These are phyloP conservation scores for Grammomys dolichurus DNA, from an alignment of 2,113 vertebrate species.

Conservation along the genomic window DNA sequence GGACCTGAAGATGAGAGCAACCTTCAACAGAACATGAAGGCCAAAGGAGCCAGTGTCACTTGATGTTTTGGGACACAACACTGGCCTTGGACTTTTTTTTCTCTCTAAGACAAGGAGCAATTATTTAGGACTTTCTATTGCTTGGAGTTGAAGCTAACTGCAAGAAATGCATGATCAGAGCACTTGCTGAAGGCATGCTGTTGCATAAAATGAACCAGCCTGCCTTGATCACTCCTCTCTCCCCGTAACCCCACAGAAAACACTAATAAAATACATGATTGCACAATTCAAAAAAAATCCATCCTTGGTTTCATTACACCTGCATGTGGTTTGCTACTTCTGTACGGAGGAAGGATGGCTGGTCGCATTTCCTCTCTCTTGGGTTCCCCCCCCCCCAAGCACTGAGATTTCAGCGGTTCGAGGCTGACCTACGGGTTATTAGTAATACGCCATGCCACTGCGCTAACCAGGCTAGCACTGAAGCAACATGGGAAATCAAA, in stretches of 20 bases:
- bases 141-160: not conserved
- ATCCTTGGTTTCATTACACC: not conserved
- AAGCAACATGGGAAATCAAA: slow-evolving; percentile 53
- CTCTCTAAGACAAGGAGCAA: not conserved
- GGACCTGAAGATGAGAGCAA: not conserved
- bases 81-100: not conserved
- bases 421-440: slow-evolving; percentile 35
- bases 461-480: slow-evolving; percentile 13
- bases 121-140: not conserved
- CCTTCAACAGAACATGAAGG: not conserved
- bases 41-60: not conserved
- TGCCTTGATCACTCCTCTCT: not conserved
- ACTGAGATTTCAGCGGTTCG: not conserved
- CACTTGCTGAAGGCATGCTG: not conserved
- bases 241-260: not conserved
- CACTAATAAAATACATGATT: not conserved
- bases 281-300: not conserved
- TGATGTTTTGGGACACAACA: not conserved
- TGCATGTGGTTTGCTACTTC: not conserved
- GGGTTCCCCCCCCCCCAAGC: not conserved
- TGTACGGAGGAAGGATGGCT: not conserved
- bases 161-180: not conserved
- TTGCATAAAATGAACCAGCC: not conserved
- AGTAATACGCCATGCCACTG: not conserved
- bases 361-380: slow-evolving; percentile 15